phyloP scores from a whole-genome alignment of 2,888 invertebrate genomes.

The Lepidochitona cinerea region DNA sequence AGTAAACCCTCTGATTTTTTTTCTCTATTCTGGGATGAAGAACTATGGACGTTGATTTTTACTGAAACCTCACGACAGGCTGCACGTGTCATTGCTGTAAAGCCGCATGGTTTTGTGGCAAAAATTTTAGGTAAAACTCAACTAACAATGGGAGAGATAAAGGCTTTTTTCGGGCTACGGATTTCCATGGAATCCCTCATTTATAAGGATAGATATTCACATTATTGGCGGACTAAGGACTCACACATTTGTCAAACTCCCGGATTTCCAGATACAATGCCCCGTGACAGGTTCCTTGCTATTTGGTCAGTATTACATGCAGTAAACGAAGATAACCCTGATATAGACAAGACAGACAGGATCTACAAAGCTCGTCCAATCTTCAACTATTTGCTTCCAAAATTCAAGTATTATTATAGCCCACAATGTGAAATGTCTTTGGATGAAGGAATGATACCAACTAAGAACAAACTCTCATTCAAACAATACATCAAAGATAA shows the following conservation, averaged over 20 bases:
- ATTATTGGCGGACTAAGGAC: constrained; percentile 17
- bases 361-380: constrained; percentile 26
- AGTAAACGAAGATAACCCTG: constrained; percentile 22
- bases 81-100: not conserved
- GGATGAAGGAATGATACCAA: constrained; percentile 27
- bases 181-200: constrained; percentile 19
- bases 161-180: constrained; percentile 23
- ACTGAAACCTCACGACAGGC: constrained; percentile 2
- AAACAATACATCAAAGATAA: constrained; percentile 25
- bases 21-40: constrained; percentile 13
- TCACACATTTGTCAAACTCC: constrained; percentile 21
- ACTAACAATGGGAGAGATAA: constrained; percentile 17
- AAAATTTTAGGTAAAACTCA: constrained; percentile 10
- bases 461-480: constrained; percentile 15
- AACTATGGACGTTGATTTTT: constrained; percentile 9
- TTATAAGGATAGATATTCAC: constrained; percentile 16
- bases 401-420: constrained; percentile 17
- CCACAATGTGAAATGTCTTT: constrained; percentile 17
- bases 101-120: constrained; percentile 12
- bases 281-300: constrained; percentile 21
- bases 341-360: constrained; percentile 19
- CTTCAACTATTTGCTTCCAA: constrained; percentile 14
- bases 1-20: constrained; percentile 15
- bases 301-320: constrained; percentile 23
- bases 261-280: constrained; percentile 24